Evolutionary conservation across 2,888 invertebrate genomes (phyloP), one percentile per base, ranked within the genome.

Genomic region (Rhagium mordax): DNA sequence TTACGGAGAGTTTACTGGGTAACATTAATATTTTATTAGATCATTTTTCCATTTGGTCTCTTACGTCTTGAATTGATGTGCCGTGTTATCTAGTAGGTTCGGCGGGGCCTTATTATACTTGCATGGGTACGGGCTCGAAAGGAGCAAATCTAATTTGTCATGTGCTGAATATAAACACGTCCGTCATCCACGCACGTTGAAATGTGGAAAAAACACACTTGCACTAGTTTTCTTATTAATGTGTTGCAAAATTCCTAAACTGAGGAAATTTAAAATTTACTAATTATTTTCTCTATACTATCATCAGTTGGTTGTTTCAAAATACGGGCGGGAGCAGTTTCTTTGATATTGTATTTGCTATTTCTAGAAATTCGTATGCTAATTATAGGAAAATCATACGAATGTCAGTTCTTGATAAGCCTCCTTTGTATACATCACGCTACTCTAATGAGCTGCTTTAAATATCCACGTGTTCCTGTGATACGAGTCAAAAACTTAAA

Each of bases 1-100:
- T 55, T 55, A 13, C 13, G 27, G 20, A 27, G 24, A 55, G 55
- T 55, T 55, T 55, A 55, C 24, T 55, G 55, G 55, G 55, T 55
- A 15, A 24, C 27, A 55, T 55, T 55, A 55, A 55, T 55, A 55
- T 55, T 55, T 55, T 24, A 55, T 55, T 13, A n/a, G n/a, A 13
- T 27, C 10, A 55, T 13, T 21, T 55, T 27, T 27, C 55, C n/a
- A 55, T 55, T 55, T 15, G 15, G 8, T 27, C 13, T 24, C n/a
- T n/a, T 41, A 41, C 41, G 41, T 41, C n/a, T n/a, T 0, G n/a
- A n/a, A 8, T 41, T n/a, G n/a, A n/a, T n/a, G n/a, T n/a, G n/a
- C 10, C 41, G n/a, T 3, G 41, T 41, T 41, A 13, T 41, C 41
- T 41, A 41, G 51, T n/a, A 24, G 55, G 55, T 27, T 55, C 2